These are phyloP conservation scores for Dunckerocampus dactyliophorus DNA, from an alignment of 2,113 vertebrate genomes.

Conservation along the genomic window DNA sequence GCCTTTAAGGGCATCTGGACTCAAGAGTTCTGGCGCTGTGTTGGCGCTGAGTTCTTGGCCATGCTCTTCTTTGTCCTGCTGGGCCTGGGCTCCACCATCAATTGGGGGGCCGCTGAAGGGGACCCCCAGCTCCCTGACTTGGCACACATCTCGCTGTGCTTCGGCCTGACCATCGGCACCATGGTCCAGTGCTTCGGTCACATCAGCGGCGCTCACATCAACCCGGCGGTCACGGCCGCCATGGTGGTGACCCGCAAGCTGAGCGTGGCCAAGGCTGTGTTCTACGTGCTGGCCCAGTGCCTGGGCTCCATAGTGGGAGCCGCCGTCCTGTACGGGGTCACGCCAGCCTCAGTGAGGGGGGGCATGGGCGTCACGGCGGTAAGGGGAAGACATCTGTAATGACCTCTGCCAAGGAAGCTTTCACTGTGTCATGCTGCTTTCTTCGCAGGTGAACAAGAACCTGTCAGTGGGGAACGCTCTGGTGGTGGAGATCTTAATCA, in stretches of 20 bases:
- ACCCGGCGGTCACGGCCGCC: conserved; percentile 83
- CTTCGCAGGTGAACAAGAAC: conserved; percentile 73
- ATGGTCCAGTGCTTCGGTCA: conserved; percentile 89
- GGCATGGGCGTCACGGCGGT: conserved; percentile 83
- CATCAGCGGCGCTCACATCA: conserved; percentile 88
- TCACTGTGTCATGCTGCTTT: background rate
- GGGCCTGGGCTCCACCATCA: conserved; percentile 84
- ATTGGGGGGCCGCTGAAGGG: conserved; percentile 74
- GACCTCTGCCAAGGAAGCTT: background rate
- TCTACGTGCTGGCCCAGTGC: conserved; percentile 86
- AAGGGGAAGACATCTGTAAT: conserved; percentile 30
- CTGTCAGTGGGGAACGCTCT: conserved; percentile 83
- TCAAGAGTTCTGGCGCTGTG: conserved; percentile 86
- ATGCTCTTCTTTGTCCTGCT: conserved; percentile 86
- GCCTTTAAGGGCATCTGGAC: conserved; percentile 90
- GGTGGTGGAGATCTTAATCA: conserved; percentile 87
- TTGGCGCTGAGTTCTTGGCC: conserved; percentile 82
- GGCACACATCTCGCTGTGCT: conserved; percentile 87
- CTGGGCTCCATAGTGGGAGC: conserved; percentile 82
- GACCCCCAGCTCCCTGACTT: conserved; percentile 76
- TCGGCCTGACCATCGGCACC: conserved; percentile 87
- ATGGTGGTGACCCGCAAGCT: conserved; percentile 87
- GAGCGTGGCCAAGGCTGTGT: conserved; percentile 82
- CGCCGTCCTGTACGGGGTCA: conserved; percentile 82
- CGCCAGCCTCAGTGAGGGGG: conserved; percentile 76